These are phyloP conservation scores for Metopia argyrocephala DNA, from an alignment of 2,888 invertebrate genomes.

Conservation along the genomic window DNA sequence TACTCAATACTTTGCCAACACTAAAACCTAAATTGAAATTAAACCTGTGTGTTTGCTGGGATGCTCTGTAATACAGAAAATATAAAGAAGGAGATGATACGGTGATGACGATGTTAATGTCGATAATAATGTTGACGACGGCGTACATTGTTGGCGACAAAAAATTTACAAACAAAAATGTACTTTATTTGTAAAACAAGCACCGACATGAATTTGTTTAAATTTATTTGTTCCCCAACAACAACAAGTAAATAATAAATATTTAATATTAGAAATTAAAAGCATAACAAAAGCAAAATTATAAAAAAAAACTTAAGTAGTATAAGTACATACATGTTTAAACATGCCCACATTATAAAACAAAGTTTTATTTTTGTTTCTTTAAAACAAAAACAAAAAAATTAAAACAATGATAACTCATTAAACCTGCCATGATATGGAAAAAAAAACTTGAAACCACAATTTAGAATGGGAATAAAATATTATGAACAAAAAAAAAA, in stretches of 20 bases:
- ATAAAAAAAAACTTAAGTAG: conserved; percentile 11
- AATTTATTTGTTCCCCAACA: neutral
- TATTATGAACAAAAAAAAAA: too few relatives aligned
- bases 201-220: conserved; percentile 61
- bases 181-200: conserved; percentile 63
- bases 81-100: conserved; percentile 27
- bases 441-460: conserved; percentile 36
- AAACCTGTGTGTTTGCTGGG: too few relatives aligned
- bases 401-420: conserved; percentile 38
- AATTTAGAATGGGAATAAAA: too few relatives aligned
- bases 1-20: too few relatives aligned
- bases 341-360: conserved; percentile 41
- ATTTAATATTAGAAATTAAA: conserved; percentile 22
- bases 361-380: conserved; percentile 17
- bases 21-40: too few relatives aligned
- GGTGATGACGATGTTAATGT: neutral
- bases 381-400: neutral
- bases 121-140: neutral
- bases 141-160: conserved; percentile 29
- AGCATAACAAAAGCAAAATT: conserved; percentile 29
- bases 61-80: neutral
- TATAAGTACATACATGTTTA: conserved; percentile 51
- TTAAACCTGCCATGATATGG: conserved; percentile 1
- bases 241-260: neutral
- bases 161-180: conserved; percentile 21